Percentiles rank a stretch among this genome's conserved stretches.
phyloP scores from a whole-genome alignment of 2,797 vertebrate genomes.

The Threskiornis aethiopicus region DNA sequence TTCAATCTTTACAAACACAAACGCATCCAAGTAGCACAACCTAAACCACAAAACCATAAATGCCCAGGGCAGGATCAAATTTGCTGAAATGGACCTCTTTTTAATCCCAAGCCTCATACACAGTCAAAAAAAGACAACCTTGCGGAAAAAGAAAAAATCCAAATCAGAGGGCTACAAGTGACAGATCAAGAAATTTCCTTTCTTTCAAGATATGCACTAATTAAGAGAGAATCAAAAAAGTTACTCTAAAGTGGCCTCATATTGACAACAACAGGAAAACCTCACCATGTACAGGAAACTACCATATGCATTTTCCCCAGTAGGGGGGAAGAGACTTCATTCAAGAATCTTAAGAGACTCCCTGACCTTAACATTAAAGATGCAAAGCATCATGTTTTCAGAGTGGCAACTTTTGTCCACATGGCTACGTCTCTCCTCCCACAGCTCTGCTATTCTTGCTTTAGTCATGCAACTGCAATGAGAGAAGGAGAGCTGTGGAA shows the following conservation, averaged over 20 bases:
- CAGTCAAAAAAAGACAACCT: not conserved
- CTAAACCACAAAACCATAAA: conserved; percentile 34
- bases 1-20: not conserved
- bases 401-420: not conserved
- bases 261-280: not conserved
- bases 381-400: not conserved
- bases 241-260: not conserved
- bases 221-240: not conserved
- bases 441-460: not conserved
- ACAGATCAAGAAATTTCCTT: not conserved
- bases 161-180: not conserved
- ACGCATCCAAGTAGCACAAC: not conserved
- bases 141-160: not conserved
- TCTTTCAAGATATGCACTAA: not conserved
- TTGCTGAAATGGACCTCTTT: not conserved
- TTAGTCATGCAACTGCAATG: not conserved
- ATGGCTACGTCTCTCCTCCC: not conserved
- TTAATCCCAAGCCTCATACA: not conserved
- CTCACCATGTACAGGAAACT: not conserved
- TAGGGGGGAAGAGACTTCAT: not conserved
- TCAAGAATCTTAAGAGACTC: not conserved
- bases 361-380: not conserved
- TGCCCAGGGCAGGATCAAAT: not conserved
- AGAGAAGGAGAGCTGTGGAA: not conserved
- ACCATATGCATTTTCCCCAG: not conserved